phyloP scores from a whole-genome alignment of 2,113 vertebrate species.

The Cathartes aura region DNA sequence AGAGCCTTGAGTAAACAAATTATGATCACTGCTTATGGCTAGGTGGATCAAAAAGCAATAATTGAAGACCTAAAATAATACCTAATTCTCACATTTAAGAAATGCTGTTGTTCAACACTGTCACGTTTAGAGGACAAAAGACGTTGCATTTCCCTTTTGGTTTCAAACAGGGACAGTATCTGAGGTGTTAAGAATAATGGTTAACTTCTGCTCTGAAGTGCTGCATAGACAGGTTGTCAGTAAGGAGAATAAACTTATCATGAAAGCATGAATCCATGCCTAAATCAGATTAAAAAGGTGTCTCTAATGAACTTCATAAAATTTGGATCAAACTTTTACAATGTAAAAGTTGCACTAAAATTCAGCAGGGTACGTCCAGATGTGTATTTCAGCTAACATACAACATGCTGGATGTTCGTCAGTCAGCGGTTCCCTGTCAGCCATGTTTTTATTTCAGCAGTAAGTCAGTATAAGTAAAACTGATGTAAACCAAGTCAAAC shows the following conservation, averaged over 20 bases:
- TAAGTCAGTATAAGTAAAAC: background rate
- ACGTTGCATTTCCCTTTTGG: background rate
- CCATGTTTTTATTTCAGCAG: background rate
- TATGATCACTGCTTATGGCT: background rate
- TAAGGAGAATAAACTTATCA: background rate
- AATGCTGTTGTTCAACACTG: background rate
- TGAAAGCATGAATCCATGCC: background rate
- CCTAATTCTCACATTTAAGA: background rate
- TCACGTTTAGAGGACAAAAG: background rate
- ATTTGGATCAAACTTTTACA: background rate
- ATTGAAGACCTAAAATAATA: background rate
- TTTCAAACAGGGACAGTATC: background rate
- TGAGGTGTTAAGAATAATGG: background rate
- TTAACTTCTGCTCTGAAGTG: background rate
- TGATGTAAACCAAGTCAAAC: background rate
- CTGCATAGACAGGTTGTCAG: background rate
- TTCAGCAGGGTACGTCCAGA: background rate
- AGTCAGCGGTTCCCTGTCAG: background rate
- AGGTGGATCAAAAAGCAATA: background rate
- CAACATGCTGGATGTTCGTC: background rate
- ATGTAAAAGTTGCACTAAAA: background rate
- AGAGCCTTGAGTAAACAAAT: background rate
- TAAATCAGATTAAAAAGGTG: background rate
- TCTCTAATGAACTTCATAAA: background rate
- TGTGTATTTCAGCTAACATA: accelerated